Conservation (phyloP, 2,888 invertebrate genomes). For the Cancer borealis region DNA sequence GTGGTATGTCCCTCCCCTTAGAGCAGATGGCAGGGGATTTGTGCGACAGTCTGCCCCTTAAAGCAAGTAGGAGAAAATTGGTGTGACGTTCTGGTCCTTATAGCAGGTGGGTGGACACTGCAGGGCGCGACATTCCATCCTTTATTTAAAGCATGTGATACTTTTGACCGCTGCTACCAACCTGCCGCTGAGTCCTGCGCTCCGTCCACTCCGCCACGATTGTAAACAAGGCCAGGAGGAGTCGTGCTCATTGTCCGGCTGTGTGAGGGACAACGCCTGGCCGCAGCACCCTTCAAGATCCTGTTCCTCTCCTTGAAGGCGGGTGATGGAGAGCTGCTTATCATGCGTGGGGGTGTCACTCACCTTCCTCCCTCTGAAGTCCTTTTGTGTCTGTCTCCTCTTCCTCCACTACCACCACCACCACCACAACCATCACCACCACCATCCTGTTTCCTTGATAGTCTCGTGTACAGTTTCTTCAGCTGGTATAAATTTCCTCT, state of each 20-base stretch:
- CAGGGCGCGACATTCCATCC: slow-evolving; percentile 7
- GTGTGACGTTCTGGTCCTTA: not conserved
- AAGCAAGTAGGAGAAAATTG: not conserved
- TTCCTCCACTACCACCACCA: not conserved
- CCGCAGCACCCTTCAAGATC: slow-evolving; percentile 38
- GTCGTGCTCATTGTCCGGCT: slow-evolving; percentile 21
- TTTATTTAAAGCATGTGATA: slow-evolving; percentile 8
- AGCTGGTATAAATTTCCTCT: not conserved
- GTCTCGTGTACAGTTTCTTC: not conserved
- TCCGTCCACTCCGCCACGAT: slow-evolving; percentile 16
- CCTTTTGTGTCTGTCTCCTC: slow-evolving; percentile 31
- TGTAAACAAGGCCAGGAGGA: slow-evolving; percentile 10
- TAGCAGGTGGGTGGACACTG: not conserved
- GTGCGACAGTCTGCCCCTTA: not conserved
- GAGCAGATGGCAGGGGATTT: not conserved
- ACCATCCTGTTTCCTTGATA: not conserved
- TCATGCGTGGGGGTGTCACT: slow-evolving; percentile 51
- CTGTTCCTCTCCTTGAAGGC: slow-evolving; percentile 28
- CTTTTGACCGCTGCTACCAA: not conserved
- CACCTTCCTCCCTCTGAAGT: slow-evolving; percentile 26
- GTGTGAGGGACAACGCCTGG: slow-evolving; percentile 48
- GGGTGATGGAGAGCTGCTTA: slow-evolving; percentile 51
- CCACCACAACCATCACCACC: not conserved
- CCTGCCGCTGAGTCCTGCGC: slow-evolving; percentile 10
- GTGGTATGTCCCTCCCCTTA: not conserved